These are phyloP conservation scores for Lasioglossum marginatum DNA, from an alignment of 2,888 invertebrate species.

Conservation along the genomic window DNA sequence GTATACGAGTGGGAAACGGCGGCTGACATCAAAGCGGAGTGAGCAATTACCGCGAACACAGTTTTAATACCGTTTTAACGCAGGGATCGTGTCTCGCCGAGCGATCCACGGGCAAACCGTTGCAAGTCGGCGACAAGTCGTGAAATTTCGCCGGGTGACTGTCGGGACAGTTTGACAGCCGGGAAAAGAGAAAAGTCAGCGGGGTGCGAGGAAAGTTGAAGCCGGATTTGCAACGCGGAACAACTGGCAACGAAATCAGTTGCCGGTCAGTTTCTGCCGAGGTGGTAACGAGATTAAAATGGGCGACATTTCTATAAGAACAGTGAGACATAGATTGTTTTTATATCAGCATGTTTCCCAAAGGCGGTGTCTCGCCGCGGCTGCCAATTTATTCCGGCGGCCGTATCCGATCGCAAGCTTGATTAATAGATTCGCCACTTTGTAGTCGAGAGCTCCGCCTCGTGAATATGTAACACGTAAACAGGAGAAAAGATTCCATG, in stretches of 20 bases:
- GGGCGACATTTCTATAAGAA: neutral
- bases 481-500: neutral
- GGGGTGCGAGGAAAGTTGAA: neutral
- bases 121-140: neutral
- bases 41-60: neutral
- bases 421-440: neutral
- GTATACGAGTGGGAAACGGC: neutral
- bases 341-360: neutral
- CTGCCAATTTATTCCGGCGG: neutral
- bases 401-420: neutral
- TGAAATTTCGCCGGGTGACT: neutral
- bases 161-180: neutral
- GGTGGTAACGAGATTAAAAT: neutral
- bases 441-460: neutral
- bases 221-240: neutral
- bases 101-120: neutral
- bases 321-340: neutral
- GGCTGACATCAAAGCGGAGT: neutral
- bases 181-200: neutral
- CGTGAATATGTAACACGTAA: neutral
- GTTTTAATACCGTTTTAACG: neutral
- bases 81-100: neutral
- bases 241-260: neutral
- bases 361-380: neutral
- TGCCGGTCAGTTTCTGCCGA: neutral